Base-by-base conservation (phyloP, 2,797 vertebrate species). In the Enteromius treurensis region DNA sequence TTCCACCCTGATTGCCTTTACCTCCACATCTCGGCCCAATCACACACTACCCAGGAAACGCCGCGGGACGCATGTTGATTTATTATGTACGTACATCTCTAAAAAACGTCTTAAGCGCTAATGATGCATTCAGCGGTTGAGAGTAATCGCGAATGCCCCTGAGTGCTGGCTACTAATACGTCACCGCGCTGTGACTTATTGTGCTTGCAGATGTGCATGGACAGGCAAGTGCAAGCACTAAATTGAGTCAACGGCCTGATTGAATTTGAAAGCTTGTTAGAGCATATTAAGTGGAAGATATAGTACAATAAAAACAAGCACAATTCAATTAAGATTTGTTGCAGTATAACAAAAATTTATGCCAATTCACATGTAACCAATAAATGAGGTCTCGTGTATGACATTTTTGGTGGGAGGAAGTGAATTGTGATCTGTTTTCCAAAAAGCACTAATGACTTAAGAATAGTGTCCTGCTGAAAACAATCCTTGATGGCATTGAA, bases 261-360 rank as follows among this genome's bases (percentile, higher is more conserved):
- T 88, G 82, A 83, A 86, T 85, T 85, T 81, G 14, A 88, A 93
- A 65, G 79, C 90, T 87, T 90, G 88, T 91, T 90, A 90, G 87
- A 90, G 84, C 82, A 85, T 87, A 92, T 92, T 92, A 92, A 88
- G 86, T 79, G 84, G 89, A 87, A 88, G 80, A 89, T 90, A 91
- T 92, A 91, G 89, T 89, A 91, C 83, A 89, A 87, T 26, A 84
- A 67, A 84, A 86, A 86, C 83, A 85, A 75, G 47, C 74, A 65
- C 60, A 91, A 88, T 90, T 92, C 89, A 85, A 53, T 84, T 91
- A 89, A 82, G 87, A 74, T 90, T 85, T 86, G 86, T 82, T 91
- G 83, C 82, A 87, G 81, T 79, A 86, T 84, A 82, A 86, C 79
- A 84, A 79, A 74, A 51, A 73, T 77, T 82, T 83, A 53, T 81